A percentile compares a stretch with the other conserved stretches of the same genome.
These are phyloP conservation scores for Anhinga rufa DNA, from an alignment of 2,113 vertebrate species.

Conservation along the genomic window DNA sequence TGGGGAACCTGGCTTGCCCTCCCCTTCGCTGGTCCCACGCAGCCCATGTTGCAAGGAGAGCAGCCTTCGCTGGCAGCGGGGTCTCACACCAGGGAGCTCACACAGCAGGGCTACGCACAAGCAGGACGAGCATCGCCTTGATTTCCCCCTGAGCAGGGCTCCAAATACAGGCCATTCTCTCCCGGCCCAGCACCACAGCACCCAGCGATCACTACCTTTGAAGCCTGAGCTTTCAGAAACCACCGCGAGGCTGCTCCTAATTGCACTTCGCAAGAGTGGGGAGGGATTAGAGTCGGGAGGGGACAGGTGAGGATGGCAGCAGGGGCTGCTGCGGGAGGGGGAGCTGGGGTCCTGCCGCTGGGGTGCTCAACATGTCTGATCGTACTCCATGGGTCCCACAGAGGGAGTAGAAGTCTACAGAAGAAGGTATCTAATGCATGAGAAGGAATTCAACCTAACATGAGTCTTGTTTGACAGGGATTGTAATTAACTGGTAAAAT, in stretches of 20 bases:
- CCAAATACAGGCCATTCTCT: neutral
- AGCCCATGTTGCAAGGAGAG: neutral
- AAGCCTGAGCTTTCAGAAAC: neutral
- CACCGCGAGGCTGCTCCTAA: neutral
- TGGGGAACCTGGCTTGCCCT: neutral
- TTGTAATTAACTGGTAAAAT: neutral
- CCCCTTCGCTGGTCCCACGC: neutral
- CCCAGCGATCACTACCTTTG: neutral
- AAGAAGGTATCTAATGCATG: accelerated
- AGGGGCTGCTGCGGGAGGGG: neutral
- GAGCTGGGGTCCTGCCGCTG: accelerated
- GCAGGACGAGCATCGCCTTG: neutral
- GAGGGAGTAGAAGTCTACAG: neutral
- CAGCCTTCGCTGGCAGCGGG: neutral
- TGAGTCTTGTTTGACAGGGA: accelerated
- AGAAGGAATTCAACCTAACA: neutral
- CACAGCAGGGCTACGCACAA: neutral
- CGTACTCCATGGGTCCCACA: accelerated
- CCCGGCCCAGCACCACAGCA: neutral
- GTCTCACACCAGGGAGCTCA: neutral
- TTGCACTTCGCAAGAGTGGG: neutral
- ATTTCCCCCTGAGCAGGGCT: neutral
- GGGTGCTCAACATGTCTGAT: neutral
- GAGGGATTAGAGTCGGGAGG: neutral
- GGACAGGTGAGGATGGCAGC: neutral